Percentiles rank a stretch among this genome's conserved stretches.
Evolutionary conservation across 2,888 invertebrate genomes (phyloP).

Genomic region (Papilio elwesi): DNA sequence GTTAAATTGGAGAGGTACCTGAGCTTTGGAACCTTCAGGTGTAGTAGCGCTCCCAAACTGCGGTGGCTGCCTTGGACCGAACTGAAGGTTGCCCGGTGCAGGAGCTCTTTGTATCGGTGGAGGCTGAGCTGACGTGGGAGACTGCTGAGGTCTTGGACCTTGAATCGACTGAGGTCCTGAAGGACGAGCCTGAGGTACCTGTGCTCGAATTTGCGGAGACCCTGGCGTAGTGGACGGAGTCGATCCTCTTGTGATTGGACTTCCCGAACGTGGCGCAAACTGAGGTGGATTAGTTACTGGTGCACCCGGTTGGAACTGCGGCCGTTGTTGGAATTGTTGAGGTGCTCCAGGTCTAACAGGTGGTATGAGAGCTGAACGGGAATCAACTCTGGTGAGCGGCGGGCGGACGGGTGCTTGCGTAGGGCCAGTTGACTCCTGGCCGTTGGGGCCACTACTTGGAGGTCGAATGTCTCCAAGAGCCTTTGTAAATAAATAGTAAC

Average conservation of each 20-base stretch:
- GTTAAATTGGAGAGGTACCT: slow-evolving; percentile 60
- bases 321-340: slow-evolving; percentile 63
- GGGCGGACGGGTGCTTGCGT: slow-evolving; percentile 65
- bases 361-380: slow-evolving; percentile 68
- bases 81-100: slow-evolving; percentile 77
- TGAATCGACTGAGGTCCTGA: slow-evolving; percentile 72
- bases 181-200: slow-evolving; percentile 64
- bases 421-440: slow-evolving; percentile 57
- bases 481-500: slow-evolving; percentile 59
- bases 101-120: slow-evolving; percentile 66
- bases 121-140: slow-evolving; percentile 61
- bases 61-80: slow-evolving; percentile 77
- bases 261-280: slow-evolving; percentile 66
- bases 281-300: slow-evolving; percentile 68
- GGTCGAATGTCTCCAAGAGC: slow-evolving; percentile 69
- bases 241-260: slow-evolving; percentile 63
- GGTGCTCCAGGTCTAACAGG: slow-evolving; percentile 64
- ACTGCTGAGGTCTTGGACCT: slow-evolving; percentile 64
- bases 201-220: slow-evolving; percentile 62
- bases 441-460: slow-evolving; percentile 60
- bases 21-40: slow-evolving; percentile 67
- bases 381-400: slow-evolving; percentile 70
- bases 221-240: slow-evolving; percentile 61
- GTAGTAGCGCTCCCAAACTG: slow-evolving; percentile 63
- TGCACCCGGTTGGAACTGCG: slow-evolving; percentile 78